Conservation (phyloP, 2,797 vertebrate species). For the Gadopsis bispinosus region DNA sequence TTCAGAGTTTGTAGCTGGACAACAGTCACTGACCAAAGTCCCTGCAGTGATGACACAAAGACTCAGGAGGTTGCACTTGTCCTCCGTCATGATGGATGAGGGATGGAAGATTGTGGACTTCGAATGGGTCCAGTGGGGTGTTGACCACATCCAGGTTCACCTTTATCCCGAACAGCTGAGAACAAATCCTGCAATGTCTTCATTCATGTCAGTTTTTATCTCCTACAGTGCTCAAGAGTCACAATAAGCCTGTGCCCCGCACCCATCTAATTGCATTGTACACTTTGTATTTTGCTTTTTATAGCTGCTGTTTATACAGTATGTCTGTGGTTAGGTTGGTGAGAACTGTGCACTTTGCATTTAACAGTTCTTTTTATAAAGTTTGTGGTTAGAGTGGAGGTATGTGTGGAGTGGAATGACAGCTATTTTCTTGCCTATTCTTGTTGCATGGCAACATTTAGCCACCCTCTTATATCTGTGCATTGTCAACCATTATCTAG, state of each 20-base stretch:
- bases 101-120: background rate
- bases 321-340: conserved; percentile 36
- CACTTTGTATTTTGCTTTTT: conserved; percentile 29
- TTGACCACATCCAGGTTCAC: background rate
- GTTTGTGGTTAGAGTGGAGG: conserved; percentile 12
- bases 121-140: background rate
- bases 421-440: background rate
- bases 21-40: background rate
- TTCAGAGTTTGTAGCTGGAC: background rate
- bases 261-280: conserved; percentile 36
- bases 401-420: conserved; percentile 21
- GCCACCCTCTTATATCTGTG: background rate
- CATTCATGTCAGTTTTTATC: background rate
- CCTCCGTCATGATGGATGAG: background rate
- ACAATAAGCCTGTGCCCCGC: background rate
- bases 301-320: conserved; percentile 38
- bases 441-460: background rate
- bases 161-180: background rate
- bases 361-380: conserved; percentile 25
- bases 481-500: background rate
- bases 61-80: background rate
- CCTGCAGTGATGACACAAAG: background rate
- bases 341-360: conserved; percentile 7
- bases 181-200: background rate
- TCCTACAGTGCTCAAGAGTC: background rate